These are phyloP conservation scores for Tetragonisca angustula DNA, from an alignment of 2,888 invertebrate species.

Conservation along the genomic window DNA sequence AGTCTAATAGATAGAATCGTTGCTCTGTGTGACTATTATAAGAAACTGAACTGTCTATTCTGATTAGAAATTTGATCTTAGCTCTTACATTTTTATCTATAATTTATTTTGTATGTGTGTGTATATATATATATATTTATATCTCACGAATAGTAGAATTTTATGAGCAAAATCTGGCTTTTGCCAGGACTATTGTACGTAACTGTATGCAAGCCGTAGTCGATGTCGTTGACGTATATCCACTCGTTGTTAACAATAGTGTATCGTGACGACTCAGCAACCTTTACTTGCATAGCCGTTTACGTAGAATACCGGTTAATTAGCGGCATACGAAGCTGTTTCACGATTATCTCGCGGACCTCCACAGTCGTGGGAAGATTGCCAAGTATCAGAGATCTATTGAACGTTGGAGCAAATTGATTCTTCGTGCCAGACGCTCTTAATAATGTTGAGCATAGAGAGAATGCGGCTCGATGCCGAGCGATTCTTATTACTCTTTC, in stretches of 20 bases:
- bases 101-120: no score
- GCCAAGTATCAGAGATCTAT: slow-evolving; percentile 48
- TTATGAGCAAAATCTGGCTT: background rate
- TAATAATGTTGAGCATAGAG: slow-evolving; percentile 36
- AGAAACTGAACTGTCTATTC: no score
- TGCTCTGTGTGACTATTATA: no score
- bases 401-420: slow-evolving; percentile 40
- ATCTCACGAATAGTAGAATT: background rate
- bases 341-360: slow-evolving; percentile 27
- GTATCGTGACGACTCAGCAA: background rate
- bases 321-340: slow-evolving; percentile 16
- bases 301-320: slow-evolving; percentile 33
- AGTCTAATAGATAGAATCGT: no score
- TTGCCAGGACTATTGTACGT: background rate
- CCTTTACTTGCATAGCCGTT: background rate
- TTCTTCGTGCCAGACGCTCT: slow-evolving; percentile 47
- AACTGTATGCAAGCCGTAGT: background rate
- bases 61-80: no score
- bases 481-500: slow-evolving; percentile 10
- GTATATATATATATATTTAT: no score
- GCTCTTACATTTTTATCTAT: no score
- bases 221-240: background rate
- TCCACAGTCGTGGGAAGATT: slow-evolving; percentile 46
- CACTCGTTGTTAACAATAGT: background rate
- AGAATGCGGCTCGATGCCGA: slow-evolving; percentile 3